phyloP scores from a whole-genome alignment of 92 coral and sea anemone species.

The Meandrina meandrites region DNA sequence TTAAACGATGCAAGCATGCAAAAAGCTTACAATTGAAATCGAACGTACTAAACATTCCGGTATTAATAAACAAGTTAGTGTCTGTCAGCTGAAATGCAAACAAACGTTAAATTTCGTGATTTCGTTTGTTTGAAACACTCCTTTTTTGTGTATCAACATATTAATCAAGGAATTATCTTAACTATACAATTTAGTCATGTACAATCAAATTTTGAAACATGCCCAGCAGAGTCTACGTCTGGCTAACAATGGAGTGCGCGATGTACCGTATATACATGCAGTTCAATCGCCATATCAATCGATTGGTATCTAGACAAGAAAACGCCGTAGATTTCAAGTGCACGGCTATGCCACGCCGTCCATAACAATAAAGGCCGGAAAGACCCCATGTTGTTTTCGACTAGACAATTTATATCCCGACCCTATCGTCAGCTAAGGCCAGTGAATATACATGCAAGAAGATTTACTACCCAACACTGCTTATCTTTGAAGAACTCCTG shows the following conservation, averaged over 20 bases:
- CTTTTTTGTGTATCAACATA: neutral
- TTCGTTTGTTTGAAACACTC: neutral
- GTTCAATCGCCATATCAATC: neutral
- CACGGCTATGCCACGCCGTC: neutral
- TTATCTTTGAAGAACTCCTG: neutral
- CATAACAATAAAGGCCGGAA: conserved; percentile 15
- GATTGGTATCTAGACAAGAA: neutral
- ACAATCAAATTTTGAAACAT: neutral
- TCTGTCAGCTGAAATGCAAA: neutral
- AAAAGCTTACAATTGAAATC: too few relatives aligned
- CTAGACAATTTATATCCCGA: conserved; percentile 21
- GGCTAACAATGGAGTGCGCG: neutral
- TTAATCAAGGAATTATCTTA: neutral
- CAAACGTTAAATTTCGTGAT: neutral
- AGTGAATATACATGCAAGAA: neutral
- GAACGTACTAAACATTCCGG: too few relatives aligned
- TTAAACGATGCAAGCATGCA: neutral
- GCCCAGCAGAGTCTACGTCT: neutral
- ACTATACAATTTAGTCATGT: neutral
- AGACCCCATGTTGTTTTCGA: conserved; percentile 19
- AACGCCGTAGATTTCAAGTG: neutral
- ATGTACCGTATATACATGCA: neutral
- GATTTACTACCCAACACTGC: neutral
- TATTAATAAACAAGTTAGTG: too few relatives aligned
- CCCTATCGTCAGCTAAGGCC: neutral